Percentiles rank a stretch among this genome's conserved stretches.
Evolutionary conservation across 1,140 invertebrate genomes (phyloP).

Genomic region (Leptinotarsa defecta): DNA sequence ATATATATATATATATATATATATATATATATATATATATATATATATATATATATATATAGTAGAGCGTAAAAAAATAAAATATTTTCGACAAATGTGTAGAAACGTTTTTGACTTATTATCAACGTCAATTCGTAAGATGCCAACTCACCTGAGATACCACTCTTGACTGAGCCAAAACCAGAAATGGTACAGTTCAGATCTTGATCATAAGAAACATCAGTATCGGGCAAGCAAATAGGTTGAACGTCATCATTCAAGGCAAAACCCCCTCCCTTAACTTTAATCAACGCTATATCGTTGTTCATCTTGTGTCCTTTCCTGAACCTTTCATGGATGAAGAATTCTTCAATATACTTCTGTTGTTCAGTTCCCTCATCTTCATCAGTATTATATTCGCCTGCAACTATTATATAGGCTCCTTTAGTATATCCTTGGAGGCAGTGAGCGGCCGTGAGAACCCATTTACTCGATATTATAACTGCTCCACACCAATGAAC

Average conservation of each 20-base stretch:
- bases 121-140: too few relatives aligned
- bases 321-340: constrained; percentile 69
- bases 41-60: too few relatives aligned
- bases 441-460: constrained; percentile 83
- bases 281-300: constrained; percentile 73
- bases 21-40: too few relatives aligned
- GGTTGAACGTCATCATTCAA: constrained; percentile 74
- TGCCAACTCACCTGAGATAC: constrained; percentile 60
- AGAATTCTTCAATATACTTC: constrained; percentile 70
- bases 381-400: constrained; percentile 73
- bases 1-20: too few relatives aligned
- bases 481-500: constrained; percentile 81
- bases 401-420: constrained; percentile 69
- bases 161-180: constrained; percentile 72
- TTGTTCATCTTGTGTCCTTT: constrained; percentile 71
- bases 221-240: constrained; percentile 70
- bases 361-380: constrained; percentile 69
- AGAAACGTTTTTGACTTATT: too few relatives aligned
- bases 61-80: not conserved
- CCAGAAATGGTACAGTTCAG: constrained; percentile 79
- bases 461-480: constrained; percentile 69
- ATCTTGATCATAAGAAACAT: constrained; percentile 60
- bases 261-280: constrained; percentile 67
- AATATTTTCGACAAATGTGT: too few relatives aligned
- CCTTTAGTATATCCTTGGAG: constrained; percentile 70